These are phyloP conservation scores for Metalampra italica DNA, from an alignment of 2,888 invertebrate genomes.

Conservation along the genomic window DNA sequence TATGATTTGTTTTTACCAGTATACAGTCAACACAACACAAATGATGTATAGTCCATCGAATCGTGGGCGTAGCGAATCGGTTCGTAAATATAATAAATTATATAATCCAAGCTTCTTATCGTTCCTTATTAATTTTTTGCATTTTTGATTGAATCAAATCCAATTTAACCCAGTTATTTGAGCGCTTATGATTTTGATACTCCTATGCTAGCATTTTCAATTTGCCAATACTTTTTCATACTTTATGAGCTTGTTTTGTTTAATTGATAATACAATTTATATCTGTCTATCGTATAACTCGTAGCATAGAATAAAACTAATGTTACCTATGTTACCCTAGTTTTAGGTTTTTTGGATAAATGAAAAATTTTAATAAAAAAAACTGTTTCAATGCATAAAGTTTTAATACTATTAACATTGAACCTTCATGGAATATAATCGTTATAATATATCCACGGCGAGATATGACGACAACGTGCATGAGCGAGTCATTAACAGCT, in stretches of 20 bases:
- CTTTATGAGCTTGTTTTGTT: too few species aligned
- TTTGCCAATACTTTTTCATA: too few species aligned
- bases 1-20: conserved; percentile 23
- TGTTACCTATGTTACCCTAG: too few species aligned
- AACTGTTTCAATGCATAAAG: not conserved
- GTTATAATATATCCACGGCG: conserved; percentile 8
- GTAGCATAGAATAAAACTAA: too few species aligned
- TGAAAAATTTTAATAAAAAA: too few species aligned
- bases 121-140: not conserved
- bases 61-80: conserved; percentile 27
- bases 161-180: not conserved
- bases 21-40: conserved; percentile 13
- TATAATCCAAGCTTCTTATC: conserved; percentile 17
- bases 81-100: conserved; percentile 34
- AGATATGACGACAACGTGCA: conserved; percentile 19
- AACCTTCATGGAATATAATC: conserved; percentile 55
- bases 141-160: not conserved
- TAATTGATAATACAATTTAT: too few species aligned
- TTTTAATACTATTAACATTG: conserved; percentile 21
- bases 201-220: too few species aligned
- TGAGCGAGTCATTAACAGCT: conserved; percentile 47
- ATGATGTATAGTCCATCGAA: conserved; percentile 17
- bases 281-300: too few species aligned
- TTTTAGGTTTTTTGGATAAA: too few species aligned
- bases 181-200: too few species aligned